Conservation (phyloP, 2,888 invertebrate species). For the Coelinius sp. region DNA sequence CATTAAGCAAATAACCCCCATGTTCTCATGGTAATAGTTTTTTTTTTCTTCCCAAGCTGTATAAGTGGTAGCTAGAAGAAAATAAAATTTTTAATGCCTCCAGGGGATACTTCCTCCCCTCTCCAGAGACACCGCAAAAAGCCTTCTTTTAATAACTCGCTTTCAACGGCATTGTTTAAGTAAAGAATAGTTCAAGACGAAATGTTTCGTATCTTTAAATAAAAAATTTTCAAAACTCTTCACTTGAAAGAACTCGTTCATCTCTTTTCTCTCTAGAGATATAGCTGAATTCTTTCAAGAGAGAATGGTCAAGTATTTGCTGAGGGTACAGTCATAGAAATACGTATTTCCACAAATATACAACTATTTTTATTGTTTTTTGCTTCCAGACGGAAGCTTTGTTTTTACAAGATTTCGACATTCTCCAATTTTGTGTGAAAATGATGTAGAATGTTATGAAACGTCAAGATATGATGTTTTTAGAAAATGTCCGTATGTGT, state of each 20-base stretch:
- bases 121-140: not conserved
- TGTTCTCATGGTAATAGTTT: not conserved
- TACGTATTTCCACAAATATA: constrained; percentile 6
- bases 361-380: not conserved
- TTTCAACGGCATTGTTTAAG: not conserved
- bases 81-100: not conserved
- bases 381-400: too few relatives aligned
- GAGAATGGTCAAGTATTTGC: constrained; percentile 18
- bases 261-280: not conserved
- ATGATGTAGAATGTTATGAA: too few relatives aligned
- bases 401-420: too few relatives aligned
- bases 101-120: not conserved
- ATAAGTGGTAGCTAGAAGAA: not conserved
- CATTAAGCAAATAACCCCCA: not conserved
- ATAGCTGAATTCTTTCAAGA: not conserved
- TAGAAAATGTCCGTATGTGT: too few relatives aligned
- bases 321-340: not conserved
- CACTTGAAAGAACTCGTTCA: not conserved
- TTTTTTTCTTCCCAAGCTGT: not conserved
- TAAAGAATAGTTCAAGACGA: constrained; percentile 9
- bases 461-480: too few relatives aligned
- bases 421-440: too few relatives aligned
- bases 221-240: not conserved
- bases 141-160: not conserved
- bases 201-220: constrained; percentile 5